These are phyloP conservation scores for Oreochromis spilurus DNA, from an alignment of 2,113 vertebrate species.

Conservation along the genomic window DNA sequence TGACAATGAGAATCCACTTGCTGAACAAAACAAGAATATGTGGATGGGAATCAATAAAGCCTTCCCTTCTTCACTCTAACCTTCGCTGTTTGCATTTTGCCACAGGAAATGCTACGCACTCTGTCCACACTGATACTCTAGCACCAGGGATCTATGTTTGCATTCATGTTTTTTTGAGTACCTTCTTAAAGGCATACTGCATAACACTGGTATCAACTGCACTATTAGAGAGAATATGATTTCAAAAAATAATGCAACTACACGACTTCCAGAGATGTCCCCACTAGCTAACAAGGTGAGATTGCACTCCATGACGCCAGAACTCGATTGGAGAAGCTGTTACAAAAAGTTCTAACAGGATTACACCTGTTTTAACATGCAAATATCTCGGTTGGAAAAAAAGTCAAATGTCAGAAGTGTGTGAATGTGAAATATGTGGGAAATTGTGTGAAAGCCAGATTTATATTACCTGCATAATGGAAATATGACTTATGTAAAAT, in stretches of 20 bases:
- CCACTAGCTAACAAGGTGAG: not conserved
- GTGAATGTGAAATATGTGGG: not conserved
- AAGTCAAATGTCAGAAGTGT: not conserved
- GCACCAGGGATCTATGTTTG: not conserved
- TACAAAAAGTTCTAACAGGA: not conserved
- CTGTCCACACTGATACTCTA: not conserved
- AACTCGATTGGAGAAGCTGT: not conserved
- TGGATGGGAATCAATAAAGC: slow-evolving; percentile 17
- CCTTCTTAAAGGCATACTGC: not conserved
- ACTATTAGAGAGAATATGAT: not conserved
- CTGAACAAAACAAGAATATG: not conserved
- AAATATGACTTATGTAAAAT: not conserved
- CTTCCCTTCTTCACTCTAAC: not conserved
- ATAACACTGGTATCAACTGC: not conserved
- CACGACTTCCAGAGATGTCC: not conserved
- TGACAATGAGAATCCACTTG: slow-evolving; percentile 6
- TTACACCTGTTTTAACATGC: not conserved
- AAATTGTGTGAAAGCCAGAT: not conserved
- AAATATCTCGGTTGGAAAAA: not conserved
- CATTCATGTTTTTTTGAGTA: not conserved
- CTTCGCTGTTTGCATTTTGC: not conserved
- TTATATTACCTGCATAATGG: not conserved
- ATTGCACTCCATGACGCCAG: not conserved
- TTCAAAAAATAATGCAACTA: not conserved
- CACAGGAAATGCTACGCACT: not conserved